Base-by-base conservation (phyloP, 1,140 invertebrate genomes). In the Panagrolaimus sp. region DNA sequence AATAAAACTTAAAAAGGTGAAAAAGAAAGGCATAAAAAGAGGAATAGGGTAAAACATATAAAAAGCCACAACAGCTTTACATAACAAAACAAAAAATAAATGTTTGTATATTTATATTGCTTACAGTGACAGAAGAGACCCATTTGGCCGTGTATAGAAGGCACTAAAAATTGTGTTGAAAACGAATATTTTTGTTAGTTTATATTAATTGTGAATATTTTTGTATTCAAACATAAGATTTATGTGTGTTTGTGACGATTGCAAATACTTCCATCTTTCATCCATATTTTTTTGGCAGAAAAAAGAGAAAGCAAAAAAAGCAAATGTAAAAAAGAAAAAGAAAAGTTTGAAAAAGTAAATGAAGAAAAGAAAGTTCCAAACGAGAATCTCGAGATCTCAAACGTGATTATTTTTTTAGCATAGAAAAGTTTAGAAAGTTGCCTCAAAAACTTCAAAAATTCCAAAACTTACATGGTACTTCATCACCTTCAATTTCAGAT, bases 41-140 rank as follows among this genome's bases (percentile, higher is more conserved):
- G 62, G n/a, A 70, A 25, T 8, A 31, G 5, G 46, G 43, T 70
- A 42, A 53, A 71, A 45, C 46, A 51, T n/a, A n/a, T n/a, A n/a
- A 13, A 43, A 53, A 57, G 44, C 27, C 16, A 44, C 42, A 23
- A 25, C 16, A 27, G 31, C 72, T 62, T 65, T 23, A 38, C 13
- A 51, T 43, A 74, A n/a, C n/a, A n/a, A n/a, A 20, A 66, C 23
- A 16, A 16, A 76, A 31, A 9, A 71, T 31, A 57, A 65, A 67
- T 51, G 9, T n/a, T 63, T 63, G 46, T 14, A 61, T 66, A 76
- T 45, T 43, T 43, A 27, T 43, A 23, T 70, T 46, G 63, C 69
- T 75, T 76, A 82, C 79, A 80, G 71, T 81, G 78, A 78, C 79
- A 81, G 76, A 81, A 81, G 68, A 81, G 72, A 62, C 79, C 79